Conservation (phyloP, 2,888 invertebrate genomes). For the Papilio protenor region DNA sequence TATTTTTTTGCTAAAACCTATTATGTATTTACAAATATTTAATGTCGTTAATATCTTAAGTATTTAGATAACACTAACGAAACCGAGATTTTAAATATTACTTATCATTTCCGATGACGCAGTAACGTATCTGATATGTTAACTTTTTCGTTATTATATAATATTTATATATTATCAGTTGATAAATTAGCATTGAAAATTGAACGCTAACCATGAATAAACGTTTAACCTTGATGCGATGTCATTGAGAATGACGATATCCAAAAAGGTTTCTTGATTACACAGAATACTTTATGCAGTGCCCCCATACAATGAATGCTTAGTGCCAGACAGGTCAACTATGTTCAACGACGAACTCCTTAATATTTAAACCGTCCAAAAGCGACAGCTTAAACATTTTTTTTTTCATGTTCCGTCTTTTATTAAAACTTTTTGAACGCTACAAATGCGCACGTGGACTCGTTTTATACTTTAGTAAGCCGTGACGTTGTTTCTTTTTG, state of each 20-base stretch:
- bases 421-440: conserved; percentile 42
- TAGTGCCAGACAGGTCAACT: conserved; percentile 62
- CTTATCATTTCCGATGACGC: conserved; percentile 4
- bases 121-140: conserved; percentile 3
- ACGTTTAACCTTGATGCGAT: conserved; percentile 26
- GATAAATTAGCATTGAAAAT: conserved; percentile 29
- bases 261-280: conserved; percentile 25
- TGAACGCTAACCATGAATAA: conserved; percentile 20
- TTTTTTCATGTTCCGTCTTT: conserved; percentile 44
- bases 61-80: background rate
- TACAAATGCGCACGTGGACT: conserved; percentile 30
- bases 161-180: conserved; percentile 5
- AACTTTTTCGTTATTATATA: conserved; percentile 4
- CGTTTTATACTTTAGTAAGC: conserved; percentile 5
- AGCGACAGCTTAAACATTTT: conserved; percentile 28
- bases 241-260: conserved; percentile 18
- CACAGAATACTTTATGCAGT: conserved; percentile 26
- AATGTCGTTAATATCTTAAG: background rate
- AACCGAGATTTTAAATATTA: background rate
- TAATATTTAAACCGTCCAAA: conserved; percentile 62
- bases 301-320: conserved; percentile 58
- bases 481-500: conserved; percentile 31
- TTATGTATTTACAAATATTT: background rate
- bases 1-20: background rate
- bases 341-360: conserved; percentile 60